These are phyloP conservation scores for Porphyrio hochstetteri DNA, from an alignment of 2,113 vertebrate genomes.

Conservation along the genomic window DNA sequence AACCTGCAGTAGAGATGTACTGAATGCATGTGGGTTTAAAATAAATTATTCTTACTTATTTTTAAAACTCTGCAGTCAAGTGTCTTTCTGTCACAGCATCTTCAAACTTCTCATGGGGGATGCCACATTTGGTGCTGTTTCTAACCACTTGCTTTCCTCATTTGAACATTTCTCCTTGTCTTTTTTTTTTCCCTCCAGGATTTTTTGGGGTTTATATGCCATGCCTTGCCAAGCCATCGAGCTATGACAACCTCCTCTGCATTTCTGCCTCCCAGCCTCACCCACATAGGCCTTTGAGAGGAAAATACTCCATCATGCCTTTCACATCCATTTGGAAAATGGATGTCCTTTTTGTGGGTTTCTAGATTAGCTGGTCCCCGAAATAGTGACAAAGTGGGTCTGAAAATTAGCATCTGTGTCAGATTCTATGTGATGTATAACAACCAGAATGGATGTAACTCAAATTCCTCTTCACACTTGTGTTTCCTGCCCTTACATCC, in stretches of 20 bases:
- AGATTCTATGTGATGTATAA: not conserved
- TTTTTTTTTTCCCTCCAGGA: too few relatives aligned
- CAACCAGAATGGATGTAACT: not conserved
- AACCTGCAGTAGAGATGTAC: too few relatives aligned
- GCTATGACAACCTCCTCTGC: not conserved
- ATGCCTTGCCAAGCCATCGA: not conserved
- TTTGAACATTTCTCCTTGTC: not conserved
- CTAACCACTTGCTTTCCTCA: not conserved
- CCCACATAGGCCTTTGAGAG: rapidly evolving
- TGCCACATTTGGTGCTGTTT: not conserved
- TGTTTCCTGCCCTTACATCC: not conserved
- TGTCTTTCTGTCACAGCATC: not conserved
- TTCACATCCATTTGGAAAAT: not conserved
- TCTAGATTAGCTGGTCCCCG: not conserved
- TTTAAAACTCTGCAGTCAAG: too few relatives aligned
- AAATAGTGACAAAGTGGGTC: not conserved
- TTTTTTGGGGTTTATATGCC: not conserved
- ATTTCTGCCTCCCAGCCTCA: not conserved
- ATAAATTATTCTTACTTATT: too few relatives aligned
- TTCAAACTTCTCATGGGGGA: not conserved
- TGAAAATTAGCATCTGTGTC: not conserved
- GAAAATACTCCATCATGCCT: not conserved
- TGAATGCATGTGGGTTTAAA: too few relatives aligned
- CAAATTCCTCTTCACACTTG: not conserved
- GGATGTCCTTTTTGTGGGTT: not conserved